phyloP scores from a whole-genome alignment of 2,113 vertebrate species.

The Petromus typicus region DNA sequence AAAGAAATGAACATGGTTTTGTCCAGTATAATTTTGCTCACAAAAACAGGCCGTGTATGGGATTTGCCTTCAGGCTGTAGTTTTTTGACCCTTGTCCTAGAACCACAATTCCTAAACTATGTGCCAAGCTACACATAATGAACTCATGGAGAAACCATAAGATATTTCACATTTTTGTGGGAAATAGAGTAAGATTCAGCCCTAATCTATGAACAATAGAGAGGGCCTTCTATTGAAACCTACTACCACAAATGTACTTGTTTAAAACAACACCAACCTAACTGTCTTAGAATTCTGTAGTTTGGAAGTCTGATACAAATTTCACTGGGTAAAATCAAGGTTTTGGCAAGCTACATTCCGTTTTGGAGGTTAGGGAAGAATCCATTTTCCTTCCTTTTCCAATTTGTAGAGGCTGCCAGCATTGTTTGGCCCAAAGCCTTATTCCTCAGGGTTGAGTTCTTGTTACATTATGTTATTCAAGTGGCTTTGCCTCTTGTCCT shows the following conservation, averaged over 20 bases:
- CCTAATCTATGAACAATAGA: background rate
- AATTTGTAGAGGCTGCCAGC: background rate
- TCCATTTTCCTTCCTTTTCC: background rate
- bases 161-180: slow-evolving; percentile 32
- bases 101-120: slow-evolving; percentile 32
- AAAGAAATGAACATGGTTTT: background rate
- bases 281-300: slow-evolving; percentile 1
- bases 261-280: slow-evolving; percentile 35
- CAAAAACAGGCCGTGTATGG: background rate
- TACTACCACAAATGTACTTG: background rate
- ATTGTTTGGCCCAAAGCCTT: slow-evolving; percentile 37
- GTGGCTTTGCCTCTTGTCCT: slow-evolving; percentile 17
- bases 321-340: slow-evolving; percentile 27
- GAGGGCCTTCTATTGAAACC: slow-evolving; percentile 1
- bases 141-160: background rate
- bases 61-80: background rate
- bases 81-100: background rate
- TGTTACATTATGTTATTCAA: background rate
- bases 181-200: slow-evolving; percentile 22
- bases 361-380: background rate
- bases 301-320: background rate
- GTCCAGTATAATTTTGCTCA: slow-evolving; percentile 18
- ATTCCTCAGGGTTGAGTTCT: slow-evolving; percentile 39
- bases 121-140: background rate
- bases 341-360: slow-evolving; percentile 8